Evolutionary conservation across 1,140 invertebrate genomes (phyloP), one percentile per base, ranked within the genome.

Genomic region (Drosophila nigromelanica): DNA sequence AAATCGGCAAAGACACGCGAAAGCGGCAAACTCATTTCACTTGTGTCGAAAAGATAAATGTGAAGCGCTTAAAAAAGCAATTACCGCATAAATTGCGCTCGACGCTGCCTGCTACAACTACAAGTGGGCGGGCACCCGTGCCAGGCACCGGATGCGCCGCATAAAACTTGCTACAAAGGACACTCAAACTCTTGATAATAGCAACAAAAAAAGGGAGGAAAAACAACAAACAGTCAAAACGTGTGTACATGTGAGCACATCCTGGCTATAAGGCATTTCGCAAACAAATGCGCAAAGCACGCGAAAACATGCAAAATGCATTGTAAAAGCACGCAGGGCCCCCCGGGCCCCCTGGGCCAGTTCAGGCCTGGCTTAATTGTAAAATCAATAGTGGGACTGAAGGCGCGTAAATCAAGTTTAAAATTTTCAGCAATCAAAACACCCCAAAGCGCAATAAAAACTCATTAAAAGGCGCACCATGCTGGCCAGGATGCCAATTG

Each of bases 1-100:
- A 82, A 86, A 81, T 86, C 76, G 83, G 77, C 68, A 73, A 67
- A 77, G 83, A 66, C 79, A 89, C 83, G 85, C 79, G 59, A 89
- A 69, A 73, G 61, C 24, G 12, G 15, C 74, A 86, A 86, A 82
- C 82, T 86, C 83, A 83, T 87, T 89, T 87, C 79, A 79, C 61
- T 83, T 83, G 85, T 79, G 83, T 87, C 79, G 86, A 90, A 89
- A 89, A 90, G 85, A 89, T 89, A 89, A 89, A 89, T 89, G 85
- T 75, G 77, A 86, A 89, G 80, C 86, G 85, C 86, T 89, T 89
- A 89, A 89, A 89, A 89, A 90, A 90, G 86, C 85, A 89, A 89
- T 89, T 89, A 89, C 85, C 85, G 80, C 85, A 89, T 89, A 89
- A 89, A 89, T 89, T 89, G 85, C 80, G 71, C 81, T 87, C 80